Base-by-base conservation (phyloP, 2,888 invertebrate species). In the Drosophila diplacantha region DNA sequence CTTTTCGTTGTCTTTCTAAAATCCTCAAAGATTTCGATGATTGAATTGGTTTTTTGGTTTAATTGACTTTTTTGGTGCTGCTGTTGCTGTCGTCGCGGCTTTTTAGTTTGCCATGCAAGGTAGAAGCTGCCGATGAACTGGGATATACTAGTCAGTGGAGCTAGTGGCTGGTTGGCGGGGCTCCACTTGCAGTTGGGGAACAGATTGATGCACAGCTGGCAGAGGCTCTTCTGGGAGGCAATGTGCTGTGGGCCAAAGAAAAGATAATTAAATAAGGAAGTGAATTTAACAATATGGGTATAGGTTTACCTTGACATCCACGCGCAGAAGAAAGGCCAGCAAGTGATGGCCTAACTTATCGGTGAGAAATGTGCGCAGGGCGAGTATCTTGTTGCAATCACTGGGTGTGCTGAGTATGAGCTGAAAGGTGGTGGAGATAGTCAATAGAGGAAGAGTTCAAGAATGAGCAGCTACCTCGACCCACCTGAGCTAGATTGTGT, bases 151-250 rank as follows among this genome's bases (percentile, higher is more conserved):
- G 67, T 73, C 3, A 75, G 35, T 4, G 70, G 51, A n/a, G 62
- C 46, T 12, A 86, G 62, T 18, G 71, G 54, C n/a, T 62, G 65
- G 39, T 80, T 70, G 4, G 65, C 55, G 18, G 79, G 64, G 44
- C 85, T 82, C 89, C 89, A 89, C 26, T 81, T 81, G 63, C 86
- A 85, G 59, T 86, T 87, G 37, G 89, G 89, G 68, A 89, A 89
- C 39, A 88, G 71, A 71, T 87, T 88, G 18, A 87, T 85, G 67
- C 88, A 86, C 39, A 89, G 65, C 68, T 85, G 83, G 62, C 85
- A 81, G 39, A 87, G 77, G 71, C 86, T 84, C 66, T 81, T 83
- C 72, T 86, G 86, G 4, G 87, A 88, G 29, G 87, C 85, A 59
- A 88, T 84, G 39, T 86, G 80, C 89, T 89, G 71, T 11, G 20